phyloP scores from a whole-genome alignment of 2,888 invertebrate species.

The Hirtodrosophila cameraria region DNA sequence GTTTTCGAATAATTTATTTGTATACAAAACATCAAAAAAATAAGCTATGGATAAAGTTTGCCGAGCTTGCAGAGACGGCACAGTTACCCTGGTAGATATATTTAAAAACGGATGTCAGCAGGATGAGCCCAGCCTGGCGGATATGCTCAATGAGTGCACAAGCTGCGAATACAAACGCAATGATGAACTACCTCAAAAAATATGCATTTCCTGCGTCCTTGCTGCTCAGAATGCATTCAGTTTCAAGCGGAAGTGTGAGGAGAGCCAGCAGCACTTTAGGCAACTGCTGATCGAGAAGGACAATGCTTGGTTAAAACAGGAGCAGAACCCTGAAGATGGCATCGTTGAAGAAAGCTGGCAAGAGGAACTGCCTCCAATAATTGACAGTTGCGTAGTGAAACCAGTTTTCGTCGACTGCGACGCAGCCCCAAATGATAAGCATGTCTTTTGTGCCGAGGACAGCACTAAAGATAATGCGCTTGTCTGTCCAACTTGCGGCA shows the following conservation, averaged over 20 bases:
- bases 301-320: neutral
- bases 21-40: constrained; percentile 15
- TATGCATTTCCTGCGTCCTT: constrained; percentile 70
- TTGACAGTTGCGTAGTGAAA: neutral
- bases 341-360: neutral
- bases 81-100: constrained; percentile 41
- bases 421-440: neutral
- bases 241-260: constrained; percentile 78
- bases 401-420: neutral
- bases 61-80: constrained; percentile 60
- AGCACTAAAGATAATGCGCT: constrained; percentile 83
- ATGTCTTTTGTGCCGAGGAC: neutral
- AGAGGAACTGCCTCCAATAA: neutral
- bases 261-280: constrained; percentile 62
- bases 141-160: constrained; percentile 67
- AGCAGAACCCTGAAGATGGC: neutral
- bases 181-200: constrained; percentile 66
- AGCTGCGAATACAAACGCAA: constrained; percentile 40
- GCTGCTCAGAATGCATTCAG: constrained; percentile 60
- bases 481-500: constrained; percentile 83
- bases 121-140: constrained; percentile 41
- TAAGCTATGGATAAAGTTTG: constrained; percentile 51
- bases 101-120: constrained; percentile 36
- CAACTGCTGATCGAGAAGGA: constrained; percentile 61
- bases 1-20: constrained; percentile 18